Evolutionary conservation across 2,113 vertebrate genomes (phyloP), one percentile per base, ranked within the genome.

Genomic region (Hylia prasina): DNA sequence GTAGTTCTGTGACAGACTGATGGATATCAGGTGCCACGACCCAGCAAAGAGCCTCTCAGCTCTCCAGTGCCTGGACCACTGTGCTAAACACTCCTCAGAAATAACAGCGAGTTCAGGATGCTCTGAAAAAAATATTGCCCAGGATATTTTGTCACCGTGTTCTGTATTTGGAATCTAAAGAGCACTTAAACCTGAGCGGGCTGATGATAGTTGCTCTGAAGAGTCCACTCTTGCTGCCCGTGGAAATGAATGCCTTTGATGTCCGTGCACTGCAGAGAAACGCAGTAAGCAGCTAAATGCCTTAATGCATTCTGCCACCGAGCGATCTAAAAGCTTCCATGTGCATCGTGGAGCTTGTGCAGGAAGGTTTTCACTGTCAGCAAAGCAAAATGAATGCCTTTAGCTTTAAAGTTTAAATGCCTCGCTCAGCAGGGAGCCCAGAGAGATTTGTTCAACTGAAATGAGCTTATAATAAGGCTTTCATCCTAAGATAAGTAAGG

Each of bases 391-490:
- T 84, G 91, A 98, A 97, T 97, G 96, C 96, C 94, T 97, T 95
- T 94, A 70, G 90, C 97, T 97, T 97, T 96, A 92, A 97, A 97
- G 97, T 97, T 97, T 96, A 98, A 98, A 98, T 96, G 97, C 93
- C 95, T 94, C 96, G 93, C 97, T 97, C 96, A 97, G 97, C 93
- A 85, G 96, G 97, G 92, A 97, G 88, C 90, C 97, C 93, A 93
- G 92, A 97, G 97, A 97, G 97, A 97, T 98, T 97, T 97, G 96
- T 96, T 97, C 97, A 97, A 73, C 96, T 97, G 96, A 98, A 97
- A 98, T 98, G 96, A 97, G 97, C 81, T 98, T 98, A 97, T 97
- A 96, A 98, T 98, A 97, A 97, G 96, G 94, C 97, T 97, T 98
- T 97, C 95, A 94, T 97, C 96, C 95, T 96, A 97, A 97, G 96